Conservation (phyloP, 2,113 vertebrate genomes). For the Hippocampus mohnikei region DNA sequence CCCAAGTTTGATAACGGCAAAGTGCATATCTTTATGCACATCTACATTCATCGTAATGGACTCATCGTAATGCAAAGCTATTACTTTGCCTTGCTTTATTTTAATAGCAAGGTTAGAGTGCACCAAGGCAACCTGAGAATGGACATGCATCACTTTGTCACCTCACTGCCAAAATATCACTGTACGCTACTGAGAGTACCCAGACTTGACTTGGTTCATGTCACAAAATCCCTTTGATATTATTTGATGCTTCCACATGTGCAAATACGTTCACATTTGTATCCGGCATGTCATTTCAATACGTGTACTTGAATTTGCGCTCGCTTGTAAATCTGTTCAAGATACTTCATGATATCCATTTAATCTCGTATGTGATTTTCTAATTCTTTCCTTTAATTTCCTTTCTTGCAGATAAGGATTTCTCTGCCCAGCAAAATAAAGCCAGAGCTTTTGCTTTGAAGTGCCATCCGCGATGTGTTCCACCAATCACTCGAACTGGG, state of each 20-base stretch:
- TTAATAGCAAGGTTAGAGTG: not conserved
- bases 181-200: not conserved
- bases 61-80: not conserved
- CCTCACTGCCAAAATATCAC: not conserved
- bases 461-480: constrained; percentile 80
- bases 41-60: not conserved
- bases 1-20: too few relatives aligned
- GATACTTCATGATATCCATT: not conserved
- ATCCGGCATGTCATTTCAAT: not conserved
- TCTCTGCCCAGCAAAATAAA: constrained; percentile 16
- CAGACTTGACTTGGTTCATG: not conserved
- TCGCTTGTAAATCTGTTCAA: not conserved
- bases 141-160: not conserved
- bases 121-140: not conserved
- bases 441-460: constrained; percentile 24
- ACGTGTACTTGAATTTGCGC: not conserved
- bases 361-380: not conserved
- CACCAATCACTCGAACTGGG: constrained; percentile 89
- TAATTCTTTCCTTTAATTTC: constrained; percentile 13
- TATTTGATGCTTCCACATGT: not conserved
- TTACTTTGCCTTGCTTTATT: not conserved
- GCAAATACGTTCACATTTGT: not conserved
- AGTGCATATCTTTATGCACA: not conserved
- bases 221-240: not conserved
- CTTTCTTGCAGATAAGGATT: constrained; percentile 46